Evolutionary conservation across 2,888 invertebrate species (phyloP).

Genomic region (Metalampra italica): DNA sequence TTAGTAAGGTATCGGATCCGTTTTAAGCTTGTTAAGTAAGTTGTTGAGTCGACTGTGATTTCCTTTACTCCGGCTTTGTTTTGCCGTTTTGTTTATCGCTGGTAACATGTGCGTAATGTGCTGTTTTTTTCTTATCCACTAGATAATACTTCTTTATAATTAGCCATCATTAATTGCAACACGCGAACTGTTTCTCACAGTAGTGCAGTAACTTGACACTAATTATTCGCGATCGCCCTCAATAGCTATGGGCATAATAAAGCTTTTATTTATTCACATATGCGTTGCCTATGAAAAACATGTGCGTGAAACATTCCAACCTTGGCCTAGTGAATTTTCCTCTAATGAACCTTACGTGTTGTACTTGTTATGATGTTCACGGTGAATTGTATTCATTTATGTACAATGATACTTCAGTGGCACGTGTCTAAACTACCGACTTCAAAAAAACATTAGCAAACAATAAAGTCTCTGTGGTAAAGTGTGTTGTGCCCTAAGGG

Average conservation of each 20-base stretch:
- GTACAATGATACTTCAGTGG: slow-evolving; percentile 10
- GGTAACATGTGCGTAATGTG: too few species aligned
- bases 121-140: neutral
- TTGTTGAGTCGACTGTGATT: too few species aligned
- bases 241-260: neutral
- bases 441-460: slow-evolving; percentile 32
- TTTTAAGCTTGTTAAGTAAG: neutral
- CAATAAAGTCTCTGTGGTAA: slow-evolving; percentile 28
- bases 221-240: slow-evolving; percentile 12
- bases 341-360: slow-evolving; percentile 10
- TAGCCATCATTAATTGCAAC: slow-evolving; percentile 13
- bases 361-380: slow-evolving; percentile 20
- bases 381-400: slow-evolving; percentile 22
- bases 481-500: slow-evolving; percentile 23
- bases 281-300: slow-evolving; percentile 11
- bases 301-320: slow-evolving; percentile 18
- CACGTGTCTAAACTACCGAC: slow-evolving; percentile 31
- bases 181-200: slow-evolving; percentile 14
- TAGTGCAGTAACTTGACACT: slow-evolving; percentile 6
- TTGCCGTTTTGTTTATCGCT: too few species aligned
- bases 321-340: slow-evolving; percentile 45
- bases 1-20: neutral
- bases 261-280: slow-evolving; percentile 1
- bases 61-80: too few species aligned
- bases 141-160: slow-evolving; percentile 5